Percentiles rank a stretch among this genome's conserved stretches.
Evolutionary conservation across 2,888 invertebrate genomes (phyloP).

Genomic region (Sipha maydis): DNA sequence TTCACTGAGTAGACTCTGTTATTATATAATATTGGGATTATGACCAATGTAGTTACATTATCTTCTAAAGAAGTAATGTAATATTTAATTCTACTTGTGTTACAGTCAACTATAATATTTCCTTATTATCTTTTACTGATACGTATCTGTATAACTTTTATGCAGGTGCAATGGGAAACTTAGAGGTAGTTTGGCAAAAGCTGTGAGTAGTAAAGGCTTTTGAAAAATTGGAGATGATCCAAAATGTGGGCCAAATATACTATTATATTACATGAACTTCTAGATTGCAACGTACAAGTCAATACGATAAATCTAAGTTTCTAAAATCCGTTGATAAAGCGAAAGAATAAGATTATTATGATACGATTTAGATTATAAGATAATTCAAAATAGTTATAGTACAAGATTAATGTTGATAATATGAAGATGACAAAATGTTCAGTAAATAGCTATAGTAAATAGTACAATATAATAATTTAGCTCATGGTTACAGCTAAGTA

Average conservation of each 20-base stretch:
- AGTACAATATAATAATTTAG: background rate
- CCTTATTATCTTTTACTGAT: background rate
- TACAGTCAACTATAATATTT: background rate
- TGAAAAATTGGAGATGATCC: slow-evolving; percentile 48
- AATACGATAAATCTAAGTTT: slow-evolving; percentile 11
- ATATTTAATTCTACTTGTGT: too few species aligned
- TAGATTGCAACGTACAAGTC: slow-evolving; percentile 33
- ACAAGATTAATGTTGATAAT: too few species aligned
- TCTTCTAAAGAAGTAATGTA: too few species aligned
- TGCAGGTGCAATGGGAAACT: background rate
- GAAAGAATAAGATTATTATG: background rate
- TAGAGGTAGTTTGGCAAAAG: slow-evolving; percentile 27
- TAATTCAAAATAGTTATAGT: background rate
- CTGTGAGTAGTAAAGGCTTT: background rate
- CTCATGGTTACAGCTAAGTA: background rate
- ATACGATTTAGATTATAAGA: background rate
- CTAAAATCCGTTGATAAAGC: slow-evolving; percentile 14
- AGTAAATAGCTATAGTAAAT: background rate
- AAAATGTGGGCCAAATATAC: slow-evolving; percentile 50
- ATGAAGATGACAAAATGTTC: too few species aligned
- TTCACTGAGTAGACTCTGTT: too few species aligned
- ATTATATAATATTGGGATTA: too few species aligned
- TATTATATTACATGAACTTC: slow-evolving; percentile 42
- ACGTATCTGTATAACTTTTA: background rate
- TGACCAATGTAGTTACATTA: too few species aligned